phyloP scores from a whole-genome alignment of 2,113 vertebrate species.

The Serilophus lunatus region DNA sequence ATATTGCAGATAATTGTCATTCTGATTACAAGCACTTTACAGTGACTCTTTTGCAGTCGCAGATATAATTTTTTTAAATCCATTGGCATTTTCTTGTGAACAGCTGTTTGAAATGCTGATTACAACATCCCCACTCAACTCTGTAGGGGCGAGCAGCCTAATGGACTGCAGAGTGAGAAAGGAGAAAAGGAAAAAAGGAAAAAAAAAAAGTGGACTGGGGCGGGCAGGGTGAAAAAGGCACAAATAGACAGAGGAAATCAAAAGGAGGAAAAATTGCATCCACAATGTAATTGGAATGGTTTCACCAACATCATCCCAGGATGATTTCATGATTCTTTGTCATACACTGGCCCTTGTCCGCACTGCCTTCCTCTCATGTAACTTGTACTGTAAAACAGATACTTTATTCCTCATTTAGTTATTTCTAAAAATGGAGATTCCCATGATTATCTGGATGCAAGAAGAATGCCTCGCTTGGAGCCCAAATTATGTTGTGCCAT shows the following conservation, averaged over 20 bases:
- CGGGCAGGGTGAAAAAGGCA: neutral
- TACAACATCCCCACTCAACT: neutral
- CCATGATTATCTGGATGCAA: neutral
- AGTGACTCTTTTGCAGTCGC: neutral
- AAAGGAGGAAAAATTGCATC: neutral
- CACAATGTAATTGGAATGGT: neutral
- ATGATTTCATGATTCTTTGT: neutral
- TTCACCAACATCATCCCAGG: neutral
- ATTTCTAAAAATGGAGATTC: neutral
- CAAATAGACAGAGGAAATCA: neutral
- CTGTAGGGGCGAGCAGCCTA: neutral
- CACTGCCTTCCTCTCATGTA: neutral
- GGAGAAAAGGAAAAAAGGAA: neutral
- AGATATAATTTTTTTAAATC: neutral
- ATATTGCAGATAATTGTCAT: neutral
- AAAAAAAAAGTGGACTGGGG: neutral
- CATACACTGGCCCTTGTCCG: neutral
- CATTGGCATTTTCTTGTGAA: neutral
- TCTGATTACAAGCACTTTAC: slow-evolving; percentile 24
- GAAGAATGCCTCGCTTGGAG: neutral
- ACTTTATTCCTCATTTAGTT: neutral
- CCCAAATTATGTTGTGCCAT: neutral
- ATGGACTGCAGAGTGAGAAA: neutral
- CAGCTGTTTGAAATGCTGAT: slow-evolving; percentile 31
- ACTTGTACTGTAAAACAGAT: neutral